Evolutionary conservation across 2,888 invertebrate species (phyloP), one percentile per base, ranked within the genome.

Genomic region (Scaptomyza parva): DNA sequence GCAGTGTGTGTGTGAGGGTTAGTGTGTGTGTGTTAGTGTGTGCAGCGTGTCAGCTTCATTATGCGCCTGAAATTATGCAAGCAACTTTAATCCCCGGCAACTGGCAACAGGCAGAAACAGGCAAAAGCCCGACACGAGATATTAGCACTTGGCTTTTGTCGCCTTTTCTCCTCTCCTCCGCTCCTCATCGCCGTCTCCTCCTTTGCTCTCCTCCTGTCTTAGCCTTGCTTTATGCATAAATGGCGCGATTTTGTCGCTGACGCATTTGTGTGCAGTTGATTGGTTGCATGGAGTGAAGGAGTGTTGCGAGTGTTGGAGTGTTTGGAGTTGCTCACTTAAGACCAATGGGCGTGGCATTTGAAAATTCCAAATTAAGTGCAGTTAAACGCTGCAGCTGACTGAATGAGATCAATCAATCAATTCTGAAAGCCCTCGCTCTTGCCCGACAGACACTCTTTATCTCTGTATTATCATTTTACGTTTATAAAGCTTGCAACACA

Each of bases 41-140:
- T 59, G 70, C 78, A 66, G 51, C 67, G 14, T 18, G 39, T 14
- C 48, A 35, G 79, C 67, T 78, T 82, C 67, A 85, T 87, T 82
- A 87, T 84, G 86, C 74, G 66, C 55, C 60, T 65, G 66, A 47
- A 74, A 86, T 74, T 81, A 86, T 85, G 81, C 88, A 85, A 85
- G 76, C 76, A 72, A 60, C 76, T 87, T 87, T 82, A 82, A 85
- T 82, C 87, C 76, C 50, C 40, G 57, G 71, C 66, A 68, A 58
- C 59, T 54, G 60, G 60, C 76, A 60, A 63, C 59, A 43, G 57
- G 59, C 66, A 35, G 35, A 35, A 65, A 20, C 67, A 54, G 48
- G 44, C 59, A 52, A 60, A 57, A 41, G 53, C 51, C 52, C 51
- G 58, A 53, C 47, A 59, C 48, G 51, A 77, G 72, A 79, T 67